Evolutionary conservation across 2,797 vertebrate genomes (phyloP).

Genomic region (Mormyrops boulengeri): DNA sequence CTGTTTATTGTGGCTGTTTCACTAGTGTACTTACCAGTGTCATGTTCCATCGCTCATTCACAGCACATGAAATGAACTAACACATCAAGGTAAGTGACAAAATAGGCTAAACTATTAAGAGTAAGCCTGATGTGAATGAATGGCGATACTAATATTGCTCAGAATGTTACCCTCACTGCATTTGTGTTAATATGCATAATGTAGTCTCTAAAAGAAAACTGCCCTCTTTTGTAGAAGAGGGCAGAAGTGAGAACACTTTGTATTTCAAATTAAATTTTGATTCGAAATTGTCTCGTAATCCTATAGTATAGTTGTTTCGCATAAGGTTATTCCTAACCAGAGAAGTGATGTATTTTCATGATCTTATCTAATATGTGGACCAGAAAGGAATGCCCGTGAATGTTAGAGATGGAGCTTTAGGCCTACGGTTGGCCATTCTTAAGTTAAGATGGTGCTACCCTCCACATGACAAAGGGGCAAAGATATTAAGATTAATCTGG

Average conservation of each 20-base stretch:
- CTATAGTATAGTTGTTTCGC: not conserved
- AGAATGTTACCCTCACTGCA: not conserved
- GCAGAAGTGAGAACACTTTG: not conserved
- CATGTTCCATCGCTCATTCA: not conserved
- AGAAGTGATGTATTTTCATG: not conserved
- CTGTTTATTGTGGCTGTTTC: not conserved
- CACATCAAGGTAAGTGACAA: not conserved
- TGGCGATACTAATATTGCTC: not conserved
- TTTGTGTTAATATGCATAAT: not conserved
- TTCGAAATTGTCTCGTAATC: not conserved
- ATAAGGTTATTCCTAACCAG: not conserved
- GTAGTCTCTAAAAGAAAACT: not conserved
- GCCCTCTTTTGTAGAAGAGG: not conserved
- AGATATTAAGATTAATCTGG: not conserved
- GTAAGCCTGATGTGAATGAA: not conserved
- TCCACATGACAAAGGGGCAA: not conserved
- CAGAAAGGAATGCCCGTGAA: not conserved
- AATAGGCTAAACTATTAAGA: not conserved
- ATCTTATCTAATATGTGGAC: not conserved
- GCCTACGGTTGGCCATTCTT: not conserved
- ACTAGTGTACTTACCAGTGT: not conserved
- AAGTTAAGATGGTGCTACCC: not conserved
- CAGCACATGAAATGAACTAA: not conserved
- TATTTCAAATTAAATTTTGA: not conserved
- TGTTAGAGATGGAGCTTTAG: not conserved